Percentiles rank a stretch among this genome's conserved stretches.
Evolutionary conservation across 2,113 vertebrate genomes (phyloP).

Genomic region (Crocuta crocuta): DNA sequence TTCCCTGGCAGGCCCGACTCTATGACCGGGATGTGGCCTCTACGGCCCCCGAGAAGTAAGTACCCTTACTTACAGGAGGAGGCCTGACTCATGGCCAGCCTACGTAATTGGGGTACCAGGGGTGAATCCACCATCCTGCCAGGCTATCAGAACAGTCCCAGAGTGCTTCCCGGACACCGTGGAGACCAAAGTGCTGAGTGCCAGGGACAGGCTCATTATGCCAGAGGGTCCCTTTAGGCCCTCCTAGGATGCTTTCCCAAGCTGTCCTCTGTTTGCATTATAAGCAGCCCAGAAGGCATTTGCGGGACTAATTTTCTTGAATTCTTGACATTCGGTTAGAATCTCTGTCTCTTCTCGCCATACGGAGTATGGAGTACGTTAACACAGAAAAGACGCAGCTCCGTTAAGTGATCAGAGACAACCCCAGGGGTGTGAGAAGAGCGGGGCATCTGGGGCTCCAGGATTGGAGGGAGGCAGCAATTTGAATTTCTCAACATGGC

Average conservation of each 20-base stretch:
- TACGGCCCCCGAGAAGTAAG: constrained; percentile 94
- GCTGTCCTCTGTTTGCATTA: neutral
- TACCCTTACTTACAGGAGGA: neutral
- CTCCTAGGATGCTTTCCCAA: neutral
- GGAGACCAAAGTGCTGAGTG: constrained; percentile 19
- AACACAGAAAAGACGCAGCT: neutral
- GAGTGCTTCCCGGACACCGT: neutral
- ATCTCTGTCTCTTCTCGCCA: neutral
- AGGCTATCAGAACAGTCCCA: neutral
- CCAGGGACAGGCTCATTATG: neutral
- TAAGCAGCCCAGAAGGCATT: neutral
- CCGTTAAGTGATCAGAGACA: neutral
- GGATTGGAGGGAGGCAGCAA: neutral
- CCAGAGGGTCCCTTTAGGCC: neutral
- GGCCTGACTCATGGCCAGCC: neutral
- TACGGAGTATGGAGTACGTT: neutral
- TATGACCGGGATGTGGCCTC: constrained; percentile 97
- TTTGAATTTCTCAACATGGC: constrained; percentile 18
- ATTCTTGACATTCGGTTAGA: constrained; percentile 37
- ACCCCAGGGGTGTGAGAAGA: neutral
- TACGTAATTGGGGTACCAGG: neutral
- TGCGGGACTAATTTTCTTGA: neutral
- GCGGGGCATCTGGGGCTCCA: neutral
- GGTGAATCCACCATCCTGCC: neutral
- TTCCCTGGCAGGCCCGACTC: constrained; percentile 98